A percentile compares a stretch with the other conserved stretches of the same genome.
Conservation (phyloP, 2,888 invertebrate species). For the Lutraria lutraria region DNA sequence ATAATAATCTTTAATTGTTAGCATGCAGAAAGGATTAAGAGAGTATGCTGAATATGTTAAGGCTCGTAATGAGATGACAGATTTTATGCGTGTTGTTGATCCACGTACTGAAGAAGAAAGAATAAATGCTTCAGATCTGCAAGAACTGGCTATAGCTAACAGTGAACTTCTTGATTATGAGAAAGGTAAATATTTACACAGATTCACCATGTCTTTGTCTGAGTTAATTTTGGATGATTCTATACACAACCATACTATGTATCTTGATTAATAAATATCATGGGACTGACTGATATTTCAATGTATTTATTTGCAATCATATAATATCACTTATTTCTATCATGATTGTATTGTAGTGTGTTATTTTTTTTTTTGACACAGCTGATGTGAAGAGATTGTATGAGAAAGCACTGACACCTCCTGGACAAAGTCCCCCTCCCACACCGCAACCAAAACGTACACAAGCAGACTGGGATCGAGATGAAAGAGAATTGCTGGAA, state of each 20-base stretch:
- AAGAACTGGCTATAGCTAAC: conserved; percentile 62
- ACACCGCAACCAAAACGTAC: conserved; percentile 83
- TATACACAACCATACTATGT: no score
- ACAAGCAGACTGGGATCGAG: conserved; percentile 84
- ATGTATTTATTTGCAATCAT: no score
- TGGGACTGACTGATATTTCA: no score
- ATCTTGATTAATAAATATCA: no score
- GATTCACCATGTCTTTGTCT: no score
- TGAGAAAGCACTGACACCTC: conserved; percentile 82
- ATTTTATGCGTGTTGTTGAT: conserved; percentile 80
- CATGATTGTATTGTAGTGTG: no score
- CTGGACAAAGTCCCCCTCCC: conserved; percentile 81
- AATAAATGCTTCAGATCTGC: conserved; percentile 78
- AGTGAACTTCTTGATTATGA: conserved; percentile 61
- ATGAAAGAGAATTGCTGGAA: conserved; percentile 81
- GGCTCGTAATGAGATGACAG: conserved; percentile 72
- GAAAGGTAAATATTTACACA: conserved; percentile 51
- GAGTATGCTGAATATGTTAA: conserved; percentile 83
- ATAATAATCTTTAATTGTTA: conserved; percentile 46
- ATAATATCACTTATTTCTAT: no score
- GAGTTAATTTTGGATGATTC: no score
- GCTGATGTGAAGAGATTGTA: conserved; percentile 82
- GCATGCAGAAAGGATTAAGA: conserved; percentile 79
- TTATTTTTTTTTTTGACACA: conserved; percentile 39
- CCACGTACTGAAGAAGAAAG: conserved; percentile 84